Conservation (phyloP, 2,113 vertebrate species). For the Urocolius indicus region DNA sequence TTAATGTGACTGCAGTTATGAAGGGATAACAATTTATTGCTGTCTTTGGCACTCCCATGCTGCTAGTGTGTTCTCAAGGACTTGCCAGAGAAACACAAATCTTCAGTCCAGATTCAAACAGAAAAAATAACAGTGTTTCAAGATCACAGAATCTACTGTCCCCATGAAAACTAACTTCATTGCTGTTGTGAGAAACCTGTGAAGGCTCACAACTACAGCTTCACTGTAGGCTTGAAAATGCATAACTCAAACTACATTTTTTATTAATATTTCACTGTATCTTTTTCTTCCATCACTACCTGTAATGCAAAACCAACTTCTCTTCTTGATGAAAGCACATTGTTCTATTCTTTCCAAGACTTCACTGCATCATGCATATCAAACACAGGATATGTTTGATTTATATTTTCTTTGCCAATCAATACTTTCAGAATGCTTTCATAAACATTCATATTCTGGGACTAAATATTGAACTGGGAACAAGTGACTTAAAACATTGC, state of each 20-base stretch:
- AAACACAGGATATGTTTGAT: not conserved
- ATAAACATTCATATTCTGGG: not conserved
- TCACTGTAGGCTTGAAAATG: not conserved
- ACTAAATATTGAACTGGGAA: not conserved
- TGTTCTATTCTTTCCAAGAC: not conserved
- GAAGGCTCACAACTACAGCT: not conserved
- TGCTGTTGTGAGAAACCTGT: not conserved
- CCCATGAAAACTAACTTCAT: not conserved
- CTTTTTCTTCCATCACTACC: not conserved
- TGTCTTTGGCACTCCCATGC: not conserved
- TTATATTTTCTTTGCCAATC: not conserved
- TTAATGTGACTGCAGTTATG: not conserved
- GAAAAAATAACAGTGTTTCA: not conserved
- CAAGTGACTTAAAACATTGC: not conserved
- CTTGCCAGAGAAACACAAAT: not conserved
- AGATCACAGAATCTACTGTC: not conserved
- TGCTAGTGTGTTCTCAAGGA: not conserved
- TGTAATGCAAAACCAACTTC: not conserved
- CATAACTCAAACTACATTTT: rapidly evolving
- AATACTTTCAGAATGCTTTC: not conserved
- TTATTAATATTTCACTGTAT: not conserved
- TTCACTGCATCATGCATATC: not conserved
- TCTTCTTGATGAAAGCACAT: not conserved
- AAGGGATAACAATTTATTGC: not conserved
- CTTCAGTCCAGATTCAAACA: not conserved